Base-by-base conservation (phyloP, 1,140 invertebrate genomes). In the Periplaneta americana region DNA sequence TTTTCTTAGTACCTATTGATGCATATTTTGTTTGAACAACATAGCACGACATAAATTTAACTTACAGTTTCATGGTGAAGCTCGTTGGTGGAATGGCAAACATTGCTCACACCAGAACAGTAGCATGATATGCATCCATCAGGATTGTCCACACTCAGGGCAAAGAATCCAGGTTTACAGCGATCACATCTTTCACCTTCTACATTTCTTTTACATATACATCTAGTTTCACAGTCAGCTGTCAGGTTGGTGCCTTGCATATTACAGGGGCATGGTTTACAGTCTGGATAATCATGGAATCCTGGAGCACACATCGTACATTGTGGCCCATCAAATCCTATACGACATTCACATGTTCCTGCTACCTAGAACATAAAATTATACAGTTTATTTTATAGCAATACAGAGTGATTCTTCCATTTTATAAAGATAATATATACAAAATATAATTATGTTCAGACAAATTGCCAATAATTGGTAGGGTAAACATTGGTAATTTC, bases 121-220 rank as follows among this genome's bases (percentile, higher is more conserved):
- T 95, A 98, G 88, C 98, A 99, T 15, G 92, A 87, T 1, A 92
- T 88, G 86, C 98, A 99, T 5, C 98, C 98, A 28, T 94, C 91
- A 0, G 93, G 89, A 87, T 98, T 95, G 1, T 92, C 90, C 31
- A 87, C 88, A 35, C 92, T 91, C 80, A 99, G 89, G 74, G 95
- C 94, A 87, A 96, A 99, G 88, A 93, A 95, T 1, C 98, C 98
- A 0, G 91, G 85, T 80, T 94, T 94, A 87, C 98, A 99, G 22
- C 89, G 88, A 74, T 96, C 93, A 89, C 97, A 98, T 11, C 92
- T 91, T 82, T 91, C 90, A 1, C 97, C 97, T 84, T 92, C 91
- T 2, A 97, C 96, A 87, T 96, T 93, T 2, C 88, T 18, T 66
- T 82, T 80, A 36, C 82, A 79, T 11, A 32, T 74, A 36, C 81